Conservation (phyloP, 2,797 vertebrate genomes). For the Coregonus suidteri region DNA sequence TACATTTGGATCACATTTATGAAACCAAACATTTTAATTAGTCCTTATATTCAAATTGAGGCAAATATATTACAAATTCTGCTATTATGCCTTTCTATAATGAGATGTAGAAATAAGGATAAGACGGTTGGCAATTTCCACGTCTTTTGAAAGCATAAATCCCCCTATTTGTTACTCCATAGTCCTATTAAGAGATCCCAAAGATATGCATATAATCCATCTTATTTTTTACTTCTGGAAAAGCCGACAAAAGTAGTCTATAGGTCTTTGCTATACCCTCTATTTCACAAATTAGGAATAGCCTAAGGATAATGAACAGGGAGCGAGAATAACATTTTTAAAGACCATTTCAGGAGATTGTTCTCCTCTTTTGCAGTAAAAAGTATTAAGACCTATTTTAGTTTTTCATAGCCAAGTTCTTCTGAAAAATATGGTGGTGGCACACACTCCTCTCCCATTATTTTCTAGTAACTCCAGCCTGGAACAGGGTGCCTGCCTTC, state of each 20-base stretch:
- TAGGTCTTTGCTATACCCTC: no score
- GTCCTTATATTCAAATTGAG: no score
- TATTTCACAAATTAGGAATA: background rate
- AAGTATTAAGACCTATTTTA: background rate
- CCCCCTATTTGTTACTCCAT: no score
- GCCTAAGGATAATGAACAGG: background rate
- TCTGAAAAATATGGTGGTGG: background rate
- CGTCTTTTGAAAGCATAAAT: no score
- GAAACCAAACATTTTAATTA: background rate
- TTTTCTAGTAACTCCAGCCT: background rate
- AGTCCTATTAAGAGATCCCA: no score
- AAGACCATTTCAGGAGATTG: background rate
- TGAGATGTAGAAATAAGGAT: no score
- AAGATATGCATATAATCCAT: no score
- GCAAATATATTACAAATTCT: no score
- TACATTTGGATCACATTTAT: background rate
- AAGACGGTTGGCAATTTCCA: no score
- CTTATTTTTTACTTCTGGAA: no score
- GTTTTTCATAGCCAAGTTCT: background rate
- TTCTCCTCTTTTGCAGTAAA: background rate
- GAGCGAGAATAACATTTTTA: background rate
- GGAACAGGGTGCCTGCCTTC: slow-evolving; percentile 4
- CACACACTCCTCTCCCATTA: background rate
- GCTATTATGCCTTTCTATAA: no score
- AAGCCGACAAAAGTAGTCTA: no score